Percentiles rank a stretch among this genome's conserved stretches.
Conservation (phyloP, 2,113 vertebrate genomes). For the Bubo bubo region DNA sequence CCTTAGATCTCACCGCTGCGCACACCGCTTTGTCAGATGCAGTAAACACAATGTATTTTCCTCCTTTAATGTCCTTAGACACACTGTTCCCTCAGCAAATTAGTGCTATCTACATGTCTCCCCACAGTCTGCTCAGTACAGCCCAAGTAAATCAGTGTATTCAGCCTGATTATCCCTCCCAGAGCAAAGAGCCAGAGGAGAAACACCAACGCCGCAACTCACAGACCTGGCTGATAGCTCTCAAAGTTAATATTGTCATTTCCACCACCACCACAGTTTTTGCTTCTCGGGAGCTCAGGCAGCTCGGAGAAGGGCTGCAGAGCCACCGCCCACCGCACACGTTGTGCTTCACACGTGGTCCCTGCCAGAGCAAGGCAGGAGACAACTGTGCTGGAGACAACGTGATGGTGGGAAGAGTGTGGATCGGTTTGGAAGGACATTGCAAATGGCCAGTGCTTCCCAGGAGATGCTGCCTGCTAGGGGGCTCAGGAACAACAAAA, state of each 20-base stretch:
- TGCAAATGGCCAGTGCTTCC: accelerated
- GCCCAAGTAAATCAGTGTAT: neutral
- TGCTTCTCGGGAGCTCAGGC: neutral
- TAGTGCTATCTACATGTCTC: neutral
- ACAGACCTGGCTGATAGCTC: neutral
- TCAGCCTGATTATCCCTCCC: neutral
- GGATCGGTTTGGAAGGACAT: neutral
- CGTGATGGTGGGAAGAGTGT: accelerated
- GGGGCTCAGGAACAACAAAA: neutral
- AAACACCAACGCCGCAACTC: neutral
- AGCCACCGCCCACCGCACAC: neutral
- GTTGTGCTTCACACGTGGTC: accelerated
- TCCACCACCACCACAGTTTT: neutral
- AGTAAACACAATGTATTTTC: neutral
- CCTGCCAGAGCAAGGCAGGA: accelerated
- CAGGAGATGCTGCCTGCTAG: neutral
- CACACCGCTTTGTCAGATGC: neutral
- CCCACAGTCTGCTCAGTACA: neutral
- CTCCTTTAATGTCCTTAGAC: neutral
- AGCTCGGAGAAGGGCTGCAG: neutral
- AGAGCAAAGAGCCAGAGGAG: neutral
- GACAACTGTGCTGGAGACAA: neutral
- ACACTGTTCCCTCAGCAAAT: neutral
- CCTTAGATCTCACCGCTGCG: neutral
- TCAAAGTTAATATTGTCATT: neutral